Evolutionary conservation across 2,888 invertebrate species (phyloP), one percentile per base, ranked within the genome.

Genomic region (Microchrysa polita): DNA sequence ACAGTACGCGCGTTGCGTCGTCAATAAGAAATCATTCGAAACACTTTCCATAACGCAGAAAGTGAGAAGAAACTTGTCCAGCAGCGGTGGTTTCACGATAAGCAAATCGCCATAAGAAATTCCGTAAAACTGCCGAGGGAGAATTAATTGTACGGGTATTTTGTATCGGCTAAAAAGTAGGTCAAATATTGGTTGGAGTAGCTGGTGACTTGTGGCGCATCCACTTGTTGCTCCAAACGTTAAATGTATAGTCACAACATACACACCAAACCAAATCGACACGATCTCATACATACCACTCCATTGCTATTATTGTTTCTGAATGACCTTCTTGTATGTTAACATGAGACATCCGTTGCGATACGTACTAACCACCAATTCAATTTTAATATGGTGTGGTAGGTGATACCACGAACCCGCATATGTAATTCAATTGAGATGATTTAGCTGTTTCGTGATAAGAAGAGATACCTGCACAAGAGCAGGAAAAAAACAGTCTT

Each of bases 261-360:
- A 34, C 27, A 34, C 7, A 34, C 27, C 27, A 2, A 34, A 34
- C 27, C 27, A 2, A 34, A 7, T 34, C 27, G 4, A n/a, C n/a
- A n/a, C n/a, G n/a, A 34, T 34, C 7, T 7, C 27, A 34, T 34
- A 5, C 27, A 34, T 34, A 7, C 7, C 27, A 34, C 27, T 34
- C 27, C n/a, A n/a, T 52, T 16, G 52, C 52, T 52, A 14, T 52
- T 52, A 52, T 16, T 16, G 52, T 52, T 16, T 20, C 18, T n/a
- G 34, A 65, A 48, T 65, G 65, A 48, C 65, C 65, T 65, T 48
- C 65, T 65, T 65, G 14, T 22, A n/a, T n/a, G n/a, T 42, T 42
- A n/a, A 10, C 44, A 44, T 65, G 34, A 44, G 65, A 48, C 65
- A 65, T 27, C 23, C 23, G 27, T 20, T 22, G 44, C 44, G 16